These are phyloP conservation scores for Lucilia sericata DNA, from an alignment of 1,140 invertebrate genomes.

Conservation along the genomic window DNA sequence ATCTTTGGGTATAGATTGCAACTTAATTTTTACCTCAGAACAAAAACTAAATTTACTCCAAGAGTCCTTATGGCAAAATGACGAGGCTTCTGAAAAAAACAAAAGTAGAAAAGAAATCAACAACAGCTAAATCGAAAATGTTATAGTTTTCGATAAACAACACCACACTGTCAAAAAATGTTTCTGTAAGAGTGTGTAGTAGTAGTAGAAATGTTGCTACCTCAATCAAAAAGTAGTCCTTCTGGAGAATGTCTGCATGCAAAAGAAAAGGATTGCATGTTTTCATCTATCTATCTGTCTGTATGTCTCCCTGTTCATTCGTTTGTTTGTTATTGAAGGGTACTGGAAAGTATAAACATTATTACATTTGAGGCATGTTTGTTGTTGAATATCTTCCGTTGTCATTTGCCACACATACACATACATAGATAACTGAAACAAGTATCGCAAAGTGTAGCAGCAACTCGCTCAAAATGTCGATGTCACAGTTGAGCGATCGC, in stretches of 20 bases:
- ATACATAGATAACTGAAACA: background rate
- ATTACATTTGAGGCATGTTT: constrained; percentile 16
- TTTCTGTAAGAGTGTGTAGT: background rate
- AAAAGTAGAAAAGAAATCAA: background rate
- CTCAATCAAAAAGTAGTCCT: background rate
- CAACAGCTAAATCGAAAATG: background rate
- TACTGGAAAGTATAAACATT: constrained; percentile 16
- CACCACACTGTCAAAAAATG: background rate
- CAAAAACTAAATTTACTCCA: background rate
- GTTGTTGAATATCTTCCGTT: background rate
- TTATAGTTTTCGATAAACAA: background rate
- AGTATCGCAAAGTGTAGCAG: background rate
- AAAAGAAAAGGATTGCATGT: background rate
- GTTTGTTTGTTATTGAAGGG: background rate
- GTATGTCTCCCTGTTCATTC: background rate
- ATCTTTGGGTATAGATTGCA: constrained; percentile 10
- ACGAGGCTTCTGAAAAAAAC: background rate
- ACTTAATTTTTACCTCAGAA: background rate
- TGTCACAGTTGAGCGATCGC: constrained; percentile 22
- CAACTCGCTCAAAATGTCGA: constrained; percentile 14
- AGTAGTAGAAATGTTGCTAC: background rate
- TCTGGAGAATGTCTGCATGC: background rate
- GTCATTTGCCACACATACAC: background rate
- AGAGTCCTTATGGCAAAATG: background rate
- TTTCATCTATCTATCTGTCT: background rate